Percentiles rank a stretch among this genome's conserved stretches.
These are phyloP conservation scores for Vireo griseus DNA, from an alignment of 2,797 vertebrate species.

Conservation along the genomic window DNA sequence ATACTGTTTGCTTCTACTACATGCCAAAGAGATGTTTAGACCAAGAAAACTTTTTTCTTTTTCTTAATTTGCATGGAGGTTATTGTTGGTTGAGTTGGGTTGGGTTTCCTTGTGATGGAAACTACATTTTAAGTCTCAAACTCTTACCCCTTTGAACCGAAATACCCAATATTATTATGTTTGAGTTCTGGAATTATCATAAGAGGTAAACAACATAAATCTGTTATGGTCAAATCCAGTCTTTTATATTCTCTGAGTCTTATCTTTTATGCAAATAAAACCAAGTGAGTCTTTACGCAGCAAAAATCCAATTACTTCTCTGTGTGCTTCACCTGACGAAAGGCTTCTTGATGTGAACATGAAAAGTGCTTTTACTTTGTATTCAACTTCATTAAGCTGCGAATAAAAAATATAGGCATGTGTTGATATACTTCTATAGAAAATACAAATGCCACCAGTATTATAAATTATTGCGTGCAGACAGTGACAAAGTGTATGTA, in stretches of 20 bases:
- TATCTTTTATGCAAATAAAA: neutral
- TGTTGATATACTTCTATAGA: neutral
- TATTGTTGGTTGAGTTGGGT: neutral
- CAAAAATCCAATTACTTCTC: neutral
- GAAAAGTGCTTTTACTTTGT: neutral
- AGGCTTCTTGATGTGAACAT: neutral
- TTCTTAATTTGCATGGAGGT: neutral
- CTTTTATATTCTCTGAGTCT: neutral
- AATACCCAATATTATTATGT: neutral
- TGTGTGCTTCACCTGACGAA: neutral
- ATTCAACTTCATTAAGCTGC: neutral
- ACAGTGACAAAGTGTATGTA: neutral
- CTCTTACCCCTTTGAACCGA: neutral
- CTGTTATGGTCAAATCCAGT: neutral
- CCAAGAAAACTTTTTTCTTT: neutral
- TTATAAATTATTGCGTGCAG: neutral
- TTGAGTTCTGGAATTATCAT: neutral
- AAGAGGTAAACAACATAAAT: neutral
- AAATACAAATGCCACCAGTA: neutral
- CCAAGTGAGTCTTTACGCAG: neutral
- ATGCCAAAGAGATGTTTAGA: neutral
- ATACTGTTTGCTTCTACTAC: neutral
- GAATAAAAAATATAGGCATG: neutral
- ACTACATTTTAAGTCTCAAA: neutral
- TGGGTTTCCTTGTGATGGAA: neutral